Evolutionary conservation across 2,113 vertebrate species (phyloP).

Genomic region (Python bivittatus): DNA sequence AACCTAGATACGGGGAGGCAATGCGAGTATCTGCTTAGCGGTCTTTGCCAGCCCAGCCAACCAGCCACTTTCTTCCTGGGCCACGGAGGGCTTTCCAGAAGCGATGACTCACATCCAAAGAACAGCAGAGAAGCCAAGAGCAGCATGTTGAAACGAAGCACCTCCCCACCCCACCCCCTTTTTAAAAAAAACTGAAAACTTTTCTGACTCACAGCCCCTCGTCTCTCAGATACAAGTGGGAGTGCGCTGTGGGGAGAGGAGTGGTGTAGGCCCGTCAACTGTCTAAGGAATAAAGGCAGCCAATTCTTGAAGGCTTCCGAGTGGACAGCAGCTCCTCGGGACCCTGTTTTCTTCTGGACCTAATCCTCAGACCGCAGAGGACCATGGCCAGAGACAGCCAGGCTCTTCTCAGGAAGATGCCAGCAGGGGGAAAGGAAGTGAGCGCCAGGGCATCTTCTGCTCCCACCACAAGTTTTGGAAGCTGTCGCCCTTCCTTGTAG

Average conservation of each 20-base stretch:
- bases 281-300: slow-evolving; percentile 29
- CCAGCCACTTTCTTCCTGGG: neutral
- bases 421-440: too few relatives aligned
- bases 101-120: neutral
- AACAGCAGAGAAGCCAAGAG: neutral
- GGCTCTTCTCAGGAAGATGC: neutral
- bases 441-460: too few relatives aligned
- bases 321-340: neutral
- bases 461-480: neutral
- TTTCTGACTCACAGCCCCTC: neutral
- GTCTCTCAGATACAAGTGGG: neutral
- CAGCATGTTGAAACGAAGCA: neutral
- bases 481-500: neutral
- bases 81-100: neutral
- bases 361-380: neutral
- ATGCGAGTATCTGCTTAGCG: neutral
- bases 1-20: neutral
- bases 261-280: neutral
- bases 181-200: neutral
- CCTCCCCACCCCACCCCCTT: neutral
- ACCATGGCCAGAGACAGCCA: neutral
- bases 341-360: neutral
- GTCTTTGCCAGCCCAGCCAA: neutral
- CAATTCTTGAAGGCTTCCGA: neutral
- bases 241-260: neutral